A percentile compares a stretch with the other conserved stretches of the same genome.
Evolutionary conservation across 2,797 vertebrate species (phyloP).

Genomic region (Enteromius argenteus): DNA sequence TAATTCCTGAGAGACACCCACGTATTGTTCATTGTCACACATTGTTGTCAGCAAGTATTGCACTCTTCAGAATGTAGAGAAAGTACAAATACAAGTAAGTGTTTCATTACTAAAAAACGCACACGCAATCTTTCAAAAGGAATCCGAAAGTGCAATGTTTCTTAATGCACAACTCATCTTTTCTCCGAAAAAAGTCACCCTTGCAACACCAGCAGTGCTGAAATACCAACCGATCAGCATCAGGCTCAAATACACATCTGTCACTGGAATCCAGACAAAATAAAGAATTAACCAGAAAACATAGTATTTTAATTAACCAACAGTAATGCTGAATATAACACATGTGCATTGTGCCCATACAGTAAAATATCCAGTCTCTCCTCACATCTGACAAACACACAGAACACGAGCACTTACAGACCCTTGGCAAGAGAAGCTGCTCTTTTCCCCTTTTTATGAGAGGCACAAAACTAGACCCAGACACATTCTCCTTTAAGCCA

Average conservation of each 20-base stretch:
- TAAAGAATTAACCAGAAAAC: neutral
- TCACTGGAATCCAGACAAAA: neutral
- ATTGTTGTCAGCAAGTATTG: neutral
- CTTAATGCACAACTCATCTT: neutral
- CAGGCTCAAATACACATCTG: neutral
- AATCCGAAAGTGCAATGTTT: neutral
- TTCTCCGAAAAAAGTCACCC: neutral
- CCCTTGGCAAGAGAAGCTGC: slow-evolving; percentile 58
- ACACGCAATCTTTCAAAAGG: neutral
- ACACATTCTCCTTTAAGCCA: slow-evolving; percentile 69
- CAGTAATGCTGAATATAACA: neutral
- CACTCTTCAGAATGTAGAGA: neutral
- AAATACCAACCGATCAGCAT: neutral
- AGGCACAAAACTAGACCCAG: slow-evolving; percentile 64
- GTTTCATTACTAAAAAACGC: neutral
- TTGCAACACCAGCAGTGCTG: neutral
- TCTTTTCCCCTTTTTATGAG: slow-evolving; percentile 34
- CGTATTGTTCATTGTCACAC: neutral
- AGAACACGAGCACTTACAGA: slow-evolving; percentile 65
- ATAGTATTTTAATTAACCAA: neutral
- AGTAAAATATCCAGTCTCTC: slow-evolving; percentile 26
- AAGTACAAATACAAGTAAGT: neutral
- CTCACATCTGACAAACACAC: slow-evolving; percentile 56
- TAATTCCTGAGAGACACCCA: neutral
- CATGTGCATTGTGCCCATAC: neutral